Conservation (phyloP, 1,140 invertebrate genomes). For the Drosophila cardini region DNA sequence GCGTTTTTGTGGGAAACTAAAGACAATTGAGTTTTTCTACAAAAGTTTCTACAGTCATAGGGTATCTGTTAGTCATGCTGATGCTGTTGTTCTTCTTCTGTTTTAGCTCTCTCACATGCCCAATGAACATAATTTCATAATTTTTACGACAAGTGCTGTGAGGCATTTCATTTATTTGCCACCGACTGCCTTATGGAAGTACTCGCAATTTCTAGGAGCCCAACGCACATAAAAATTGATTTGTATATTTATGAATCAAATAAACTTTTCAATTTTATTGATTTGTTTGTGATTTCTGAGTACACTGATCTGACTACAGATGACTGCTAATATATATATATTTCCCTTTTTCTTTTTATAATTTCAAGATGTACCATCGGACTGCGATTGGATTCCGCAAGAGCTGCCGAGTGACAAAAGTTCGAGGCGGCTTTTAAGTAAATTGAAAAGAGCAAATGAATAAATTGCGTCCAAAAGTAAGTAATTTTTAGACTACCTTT, state of each 20-base stretch:
- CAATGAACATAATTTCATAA: constrained; percentile 68
- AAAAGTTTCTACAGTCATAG: not conserved
- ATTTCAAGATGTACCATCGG: constrained; percentile 1
- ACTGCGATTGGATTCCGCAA: constrained; percentile 23
- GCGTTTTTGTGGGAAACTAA: not conserved
- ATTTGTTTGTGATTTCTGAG: constrained; percentile 67
- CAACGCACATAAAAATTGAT: constrained; percentile 65
- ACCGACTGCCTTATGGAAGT: constrained; percentile 25
- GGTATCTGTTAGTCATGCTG: constrained; percentile 22
- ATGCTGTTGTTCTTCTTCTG: not conserved
- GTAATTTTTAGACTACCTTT: constrained; percentile 30
- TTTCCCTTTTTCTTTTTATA: constrained; percentile 1
- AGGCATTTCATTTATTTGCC: constrained; percentile 9
- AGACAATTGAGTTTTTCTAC: not conserved
- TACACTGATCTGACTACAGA: constrained; percentile 1
- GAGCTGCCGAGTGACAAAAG: constrained; percentile 28
- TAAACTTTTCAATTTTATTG: constrained; percentile 78
- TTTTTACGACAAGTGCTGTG: constrained; percentile 69
- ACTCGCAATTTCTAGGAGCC: constrained; percentile 39
- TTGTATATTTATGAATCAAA: constrained; percentile 78
- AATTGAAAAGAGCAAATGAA: constrained; percentile 58
- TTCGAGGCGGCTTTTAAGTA: constrained; percentile 52
- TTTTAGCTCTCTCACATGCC: not conserved
- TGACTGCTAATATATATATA: constrained; percentile 31
- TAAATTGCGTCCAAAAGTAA: constrained; percentile 34